Conservation (phyloP, 2,113 vertebrate species). For the Spermophilus dauricus region DNA sequence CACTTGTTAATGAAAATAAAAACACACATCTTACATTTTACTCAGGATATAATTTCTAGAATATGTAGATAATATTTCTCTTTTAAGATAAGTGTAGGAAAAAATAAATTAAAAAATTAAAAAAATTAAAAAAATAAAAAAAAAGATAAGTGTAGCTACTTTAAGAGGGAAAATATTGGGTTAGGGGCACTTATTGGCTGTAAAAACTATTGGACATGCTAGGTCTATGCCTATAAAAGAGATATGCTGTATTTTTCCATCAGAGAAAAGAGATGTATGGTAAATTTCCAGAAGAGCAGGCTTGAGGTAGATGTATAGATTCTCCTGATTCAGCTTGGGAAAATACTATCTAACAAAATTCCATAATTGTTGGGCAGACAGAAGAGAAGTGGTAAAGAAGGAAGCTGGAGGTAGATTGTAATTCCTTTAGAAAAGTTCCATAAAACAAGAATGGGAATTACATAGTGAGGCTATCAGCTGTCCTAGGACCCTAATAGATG, state of each 20-base stretch:
- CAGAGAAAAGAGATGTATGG: slow-evolving; percentile 43
- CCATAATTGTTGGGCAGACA: not conserved
- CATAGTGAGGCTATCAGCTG: not conserved
- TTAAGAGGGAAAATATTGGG: not conserved
- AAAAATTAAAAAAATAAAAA: no score
- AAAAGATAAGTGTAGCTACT: not conserved
- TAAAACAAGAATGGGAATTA: slow-evolving; percentile 46
- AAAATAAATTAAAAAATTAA: not conserved
- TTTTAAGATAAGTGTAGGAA: slow-evolving; percentile 25
- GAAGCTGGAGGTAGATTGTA: slow-evolving; percentile 4
- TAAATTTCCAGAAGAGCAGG: slow-evolving; percentile 80
- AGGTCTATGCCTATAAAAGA: not conserved
- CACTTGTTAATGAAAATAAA: slow-evolving; percentile 25
- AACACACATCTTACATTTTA: not conserved
- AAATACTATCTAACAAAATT: slow-evolving; percentile 63
- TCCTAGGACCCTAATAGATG: not conserved
- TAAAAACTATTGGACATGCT: not conserved
- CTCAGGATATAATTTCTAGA: slow-evolving; percentile 27
- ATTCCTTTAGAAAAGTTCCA: not conserved
- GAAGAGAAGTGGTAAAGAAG: slow-evolving; percentile 32
- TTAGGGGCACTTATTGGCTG: not conserved
- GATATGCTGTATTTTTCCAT: slow-evolving; percentile 81
- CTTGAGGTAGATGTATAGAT: slow-evolving; percentile 29
- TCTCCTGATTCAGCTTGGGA: slow-evolving; percentile 35
- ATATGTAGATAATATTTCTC: not conserved